These are phyloP conservation scores for Atta texana DNA, from an alignment of 1,140 invertebrate genomes.

Conservation along the genomic window DNA sequence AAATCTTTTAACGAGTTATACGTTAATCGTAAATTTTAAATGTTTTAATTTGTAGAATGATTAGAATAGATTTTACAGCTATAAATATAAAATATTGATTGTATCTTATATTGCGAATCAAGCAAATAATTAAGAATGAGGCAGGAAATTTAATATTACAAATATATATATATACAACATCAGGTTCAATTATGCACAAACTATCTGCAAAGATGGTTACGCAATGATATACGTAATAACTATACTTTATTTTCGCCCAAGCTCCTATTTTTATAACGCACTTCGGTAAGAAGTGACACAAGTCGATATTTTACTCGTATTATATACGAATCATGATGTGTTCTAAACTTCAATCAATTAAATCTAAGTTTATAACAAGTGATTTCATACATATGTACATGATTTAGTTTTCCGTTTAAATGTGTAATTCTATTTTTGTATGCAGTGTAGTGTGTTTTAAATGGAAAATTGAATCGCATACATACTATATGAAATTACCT, in stretches of 20 bases:
- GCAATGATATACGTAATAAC: neutral
- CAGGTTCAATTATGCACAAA: neutral
- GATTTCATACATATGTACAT: no score
- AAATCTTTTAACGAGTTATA: neutral
- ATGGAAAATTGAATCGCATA: no score
- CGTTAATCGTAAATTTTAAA: neutral
- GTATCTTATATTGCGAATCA: neutral
- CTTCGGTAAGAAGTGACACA: no score
- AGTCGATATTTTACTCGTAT: no score
- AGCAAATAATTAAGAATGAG: neutral
- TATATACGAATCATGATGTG: no score
- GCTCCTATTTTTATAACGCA: neutral
- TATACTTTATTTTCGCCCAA: no score
- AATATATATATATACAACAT: neutral
- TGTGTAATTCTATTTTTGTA: no score
- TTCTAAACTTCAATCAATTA: no score
- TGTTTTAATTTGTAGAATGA: neutral
- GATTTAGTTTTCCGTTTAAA: no score
- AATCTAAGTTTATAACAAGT: no score
- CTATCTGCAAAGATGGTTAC: neutral
- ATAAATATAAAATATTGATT: neutral
- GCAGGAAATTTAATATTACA: slow-evolving; percentile 3
- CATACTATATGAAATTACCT: no score
- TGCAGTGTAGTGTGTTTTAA: no score
- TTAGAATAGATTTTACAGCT: neutral